A percentile compares a stretch with the other conserved stretches of the same genome.
Evolutionary conservation across 1,140 invertebrate species (phyloP).

Genomic region (Battus philenor): DNA sequence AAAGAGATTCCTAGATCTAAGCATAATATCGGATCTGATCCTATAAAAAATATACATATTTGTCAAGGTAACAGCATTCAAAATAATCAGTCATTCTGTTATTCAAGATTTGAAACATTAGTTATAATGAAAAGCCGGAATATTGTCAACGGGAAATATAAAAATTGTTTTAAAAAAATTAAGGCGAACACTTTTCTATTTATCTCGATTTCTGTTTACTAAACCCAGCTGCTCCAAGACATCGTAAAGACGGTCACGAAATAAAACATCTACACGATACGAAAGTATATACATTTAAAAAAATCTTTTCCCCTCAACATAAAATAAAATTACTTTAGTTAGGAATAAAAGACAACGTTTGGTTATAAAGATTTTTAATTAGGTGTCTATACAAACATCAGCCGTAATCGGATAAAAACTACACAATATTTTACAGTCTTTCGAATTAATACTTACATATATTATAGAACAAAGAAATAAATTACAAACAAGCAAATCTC

Average conservation of each 20-base stretch:
- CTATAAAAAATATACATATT: too few relatives aligned
- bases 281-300: too few relatives aligned
- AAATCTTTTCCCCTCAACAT: constrained; percentile 5
- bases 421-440: constrained; percentile 75
- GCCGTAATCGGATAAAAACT: constrained; percentile 61
- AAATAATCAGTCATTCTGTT: too few relatives aligned
- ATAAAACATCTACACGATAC: constrained; percentile 55
- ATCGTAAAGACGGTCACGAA: constrained; percentile 54
- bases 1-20: too few relatives aligned
- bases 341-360: constrained; percentile 40
- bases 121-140: too few relatives aligned
- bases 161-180: constrained; percentile 22
- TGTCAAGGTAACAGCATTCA: too few relatives aligned
- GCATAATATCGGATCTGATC: too few relatives aligned
- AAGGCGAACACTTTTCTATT: constrained; percentile 27
- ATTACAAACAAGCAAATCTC: constrained; percentile 63
- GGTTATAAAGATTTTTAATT: constrained; percentile 71
- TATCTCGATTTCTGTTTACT: constrained; percentile 55
- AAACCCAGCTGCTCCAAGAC: constrained; percentile 42
- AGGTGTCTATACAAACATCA: constrained; percentile 69
- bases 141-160: background rate
- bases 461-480: constrained; percentile 56
- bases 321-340: constrained; percentile 15
- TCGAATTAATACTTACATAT: constrained; percentile 69
- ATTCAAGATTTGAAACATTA: too few relatives aligned